A percentile compares a stretch with the other conserved stretches of the same genome.
Conservation (phyloP, 37 sponge, comb jelly and placozoan species). For the Ephydatia muelleri region DNA sequence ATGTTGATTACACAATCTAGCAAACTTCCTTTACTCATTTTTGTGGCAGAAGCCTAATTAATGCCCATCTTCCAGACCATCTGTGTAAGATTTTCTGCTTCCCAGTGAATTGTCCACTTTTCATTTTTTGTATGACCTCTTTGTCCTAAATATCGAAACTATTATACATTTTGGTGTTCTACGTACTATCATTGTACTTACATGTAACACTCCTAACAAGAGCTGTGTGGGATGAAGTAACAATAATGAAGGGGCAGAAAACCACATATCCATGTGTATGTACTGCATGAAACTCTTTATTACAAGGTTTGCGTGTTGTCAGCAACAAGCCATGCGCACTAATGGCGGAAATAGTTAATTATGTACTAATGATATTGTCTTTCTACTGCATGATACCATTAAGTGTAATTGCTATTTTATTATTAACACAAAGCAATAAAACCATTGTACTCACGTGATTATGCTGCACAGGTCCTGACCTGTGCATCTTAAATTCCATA, state of each 20-base stretch:
- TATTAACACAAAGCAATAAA: background rate
- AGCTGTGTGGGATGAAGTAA: too few relatives aligned
- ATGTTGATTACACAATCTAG: background rate
- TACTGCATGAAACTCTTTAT: too few relatives aligned
- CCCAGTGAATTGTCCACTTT: slow-evolving; percentile 1
- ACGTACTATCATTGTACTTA: too few relatives aligned
- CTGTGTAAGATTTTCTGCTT: background rate
- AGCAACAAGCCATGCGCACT: background rate
- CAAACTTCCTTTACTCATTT: background rate
- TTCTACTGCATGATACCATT: background rate
- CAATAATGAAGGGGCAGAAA: too few relatives aligned
- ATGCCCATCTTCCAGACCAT: slow-evolving; percentile 1
- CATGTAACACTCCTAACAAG: too few relatives aligned
- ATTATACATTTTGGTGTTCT: too few relatives aligned
- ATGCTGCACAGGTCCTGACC: background rate
- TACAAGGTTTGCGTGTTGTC: background rate
- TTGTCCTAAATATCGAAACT: background rate
- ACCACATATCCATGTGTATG: too few relatives aligned
- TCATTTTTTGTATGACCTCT: background rate
- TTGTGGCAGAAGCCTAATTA: background rate
- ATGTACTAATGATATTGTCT: background rate
- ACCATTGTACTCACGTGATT: background rate
- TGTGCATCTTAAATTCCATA: background rate
- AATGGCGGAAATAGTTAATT: background rate
- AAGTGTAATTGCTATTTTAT: slow-evolving; percentile 1